Evolutionary conservation across 2,888 invertebrate species (phyloP), one percentile per base, ranked within the genome.

Genomic region (Drosophila villosipedis): DNA sequence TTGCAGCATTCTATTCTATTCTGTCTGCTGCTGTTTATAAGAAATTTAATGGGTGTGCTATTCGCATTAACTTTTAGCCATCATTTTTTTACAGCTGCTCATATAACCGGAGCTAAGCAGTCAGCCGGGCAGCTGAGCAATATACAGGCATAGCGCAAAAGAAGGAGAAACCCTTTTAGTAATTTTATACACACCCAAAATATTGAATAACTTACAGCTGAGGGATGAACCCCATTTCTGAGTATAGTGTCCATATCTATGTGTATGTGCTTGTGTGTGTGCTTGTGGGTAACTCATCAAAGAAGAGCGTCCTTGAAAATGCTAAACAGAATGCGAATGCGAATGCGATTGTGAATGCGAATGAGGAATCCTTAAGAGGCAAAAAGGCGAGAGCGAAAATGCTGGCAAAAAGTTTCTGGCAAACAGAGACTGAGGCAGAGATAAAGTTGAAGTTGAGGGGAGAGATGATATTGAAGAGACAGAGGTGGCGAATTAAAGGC

Each of bases 111-210:
- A 22, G 47, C 30, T 7, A 28, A 25, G n/a, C 50, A 61, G 28
- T 62, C 67, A 62, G 33, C 41, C 50, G 58, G 28, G 53, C 64
- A 65, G 41, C 54, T 12, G 43, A 50, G 52, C 50, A 22, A 41
- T 31, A 62, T 37, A 41, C 22, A 37, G 43, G 6, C 25, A 31
- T 49, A 31, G 50, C 7, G 57, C 31, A 37, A 54, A 43, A 65
- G 58, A 59, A 67, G 68, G 57, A 50, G 66, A 74, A 82, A 77
- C 78, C 83, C 82, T 77, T 83, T 82, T 83, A 81, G 81, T 82
- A 82, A 82, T 83, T 73, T 77, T 68, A 78, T 81, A 82, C 83
- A 68, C 73, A 49, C 73, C 70, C 63, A 65, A 83, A 75, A 83
- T 82, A 82, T 82, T 81, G 70, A 78, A 78, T 81, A 75, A 75